Base-by-base conservation (phyloP, 1,140 invertebrate species). In the Zaprionus nigranus region DNA sequence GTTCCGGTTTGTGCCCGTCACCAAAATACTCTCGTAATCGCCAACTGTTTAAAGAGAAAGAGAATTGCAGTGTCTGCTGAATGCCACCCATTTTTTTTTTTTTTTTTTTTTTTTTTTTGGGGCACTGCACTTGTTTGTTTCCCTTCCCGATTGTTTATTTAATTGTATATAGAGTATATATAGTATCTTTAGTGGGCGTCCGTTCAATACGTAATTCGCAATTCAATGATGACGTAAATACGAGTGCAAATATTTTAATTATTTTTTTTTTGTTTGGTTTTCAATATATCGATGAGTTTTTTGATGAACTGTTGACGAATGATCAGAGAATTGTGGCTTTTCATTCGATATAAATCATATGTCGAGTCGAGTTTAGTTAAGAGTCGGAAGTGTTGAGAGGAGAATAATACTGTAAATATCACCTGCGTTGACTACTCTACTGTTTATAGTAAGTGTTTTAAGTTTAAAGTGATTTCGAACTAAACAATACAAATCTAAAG, bases 1-100 rank as follows among this genome's bases (percentile, higher is more conserved):
- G 82, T 86, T 79, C 82, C 70, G 56, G 43, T 17, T 63, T 72
- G 82, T 85, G 71, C 82, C 82, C 67, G 75, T 61, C 56, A 86
- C 82, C 70, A 46, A 69, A 64, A 30, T 34, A 51, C 36, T 58
- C 43, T 58, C 15, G 17, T 58, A 74, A 54, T 56, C 64, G 63
- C 11, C 46, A 59, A 51, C 12, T 24, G 30, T 26, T 66, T 7
- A 15, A 26, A 26, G 24, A 26, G 24, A 26, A 63, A 30, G 46
- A 20, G 20, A 46, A 61, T 75, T 38, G 30, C 66, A 26, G 53
- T 51, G 46, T 63, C 4, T 17, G 15, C 5, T 53, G 36, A 20
- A 69, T 70, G 53, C 40, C 72, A 49, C 53, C 59, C 66, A 69
- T 30, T 61, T 58, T 26, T 62, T 30, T 61, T 67, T 69, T 58